A percentile compares a stretch with the other conserved stretches of the same genome.
These are phyloP conservation scores for Cassiopea xamachana DNA, from an alignment of 30 jellyfish, hydroid and myxozoan species.

Conservation along the genomic window DNA sequence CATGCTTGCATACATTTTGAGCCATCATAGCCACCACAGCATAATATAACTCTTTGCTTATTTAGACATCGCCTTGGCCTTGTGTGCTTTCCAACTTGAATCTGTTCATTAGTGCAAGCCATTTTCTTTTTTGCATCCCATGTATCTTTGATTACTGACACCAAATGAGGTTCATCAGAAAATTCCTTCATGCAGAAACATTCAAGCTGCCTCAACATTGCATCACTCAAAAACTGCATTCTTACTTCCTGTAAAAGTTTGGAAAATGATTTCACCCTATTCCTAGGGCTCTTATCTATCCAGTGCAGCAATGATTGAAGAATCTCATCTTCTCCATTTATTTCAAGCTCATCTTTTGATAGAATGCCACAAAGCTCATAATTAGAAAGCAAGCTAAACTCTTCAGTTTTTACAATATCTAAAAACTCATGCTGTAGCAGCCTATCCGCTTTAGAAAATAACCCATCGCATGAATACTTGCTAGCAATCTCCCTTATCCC, in stretches of 20 bases:
- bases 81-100: slow-evolving; percentile 50
- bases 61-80: slow-evolving; percentile 85
- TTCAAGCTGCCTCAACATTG: slow-evolving; percentile 29
- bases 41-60: slow-evolving; percentile 66
- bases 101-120: slow-evolving; percentile 14
- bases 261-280: slow-evolving; percentile 34
- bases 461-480: slow-evolving; percentile 53
- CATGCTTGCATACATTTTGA: slow-evolving; percentile 78
- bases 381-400: slow-evolving; percentile 60
- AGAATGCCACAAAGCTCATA: slow-evolving; percentile 54
- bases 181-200: neutral
- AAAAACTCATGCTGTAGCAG: slow-evolving; percentile 65
- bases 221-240: slow-evolving; percentile 65
- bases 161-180: neutral
- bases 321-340: slow-evolving; percentile 77
- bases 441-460: slow-evolving; percentile 59
- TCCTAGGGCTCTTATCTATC: slow-evolving; percentile 41
- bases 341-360: slow-evolving; percentile 71
- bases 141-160: neutral
- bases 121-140: slow-evolving; percentile 36
- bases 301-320: slow-evolving; percentile 65
- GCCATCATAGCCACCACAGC: slow-evolving; percentile 98
- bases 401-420: slow-evolving; percentile 46
- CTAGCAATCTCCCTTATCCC: slow-evolving; percentile 77
- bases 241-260: slow-evolving; percentile 62